Percentiles rank a stretch among this genome's conserved stretches.
These are phyloP conservation scores for Zygothrica quintamaculata DNA, from an alignment of 2,888 invertebrate species.

Conservation along the genomic window DNA sequence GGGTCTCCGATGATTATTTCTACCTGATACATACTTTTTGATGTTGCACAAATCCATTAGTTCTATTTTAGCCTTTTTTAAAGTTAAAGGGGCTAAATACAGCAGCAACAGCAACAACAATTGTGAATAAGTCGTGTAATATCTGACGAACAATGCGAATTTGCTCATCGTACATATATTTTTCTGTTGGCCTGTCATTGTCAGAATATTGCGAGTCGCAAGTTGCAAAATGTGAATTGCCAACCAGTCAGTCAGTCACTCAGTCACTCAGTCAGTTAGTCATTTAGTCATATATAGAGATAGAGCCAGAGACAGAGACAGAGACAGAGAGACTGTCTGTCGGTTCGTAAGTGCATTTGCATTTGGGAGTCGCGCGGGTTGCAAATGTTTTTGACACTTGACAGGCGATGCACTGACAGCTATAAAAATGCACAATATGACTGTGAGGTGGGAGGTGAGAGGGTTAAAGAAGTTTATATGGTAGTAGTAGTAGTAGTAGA, in stretches of 20 bases:
- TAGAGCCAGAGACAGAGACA: slow-evolving; percentile 4
- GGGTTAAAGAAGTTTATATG: too few species aligned
- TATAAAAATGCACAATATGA: slow-evolving; percentile 57
- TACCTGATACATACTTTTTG: too few species aligned
- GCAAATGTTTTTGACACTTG: slow-evolving; percentile 79
- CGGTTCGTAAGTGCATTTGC: slow-evolving; percentile 72
- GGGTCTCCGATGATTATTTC: too few species aligned
- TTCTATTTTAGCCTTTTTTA: too few species aligned
- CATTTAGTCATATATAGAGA: neutral
- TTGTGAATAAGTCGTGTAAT: slow-evolving; percentile 68
- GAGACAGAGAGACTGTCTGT: slow-evolving; percentile 9
- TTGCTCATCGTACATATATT: slow-evolving; percentile 57
- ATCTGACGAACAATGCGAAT: slow-evolving; percentile 70
- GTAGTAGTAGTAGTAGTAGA: too few species aligned
- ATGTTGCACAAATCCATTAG: too few species aligned
- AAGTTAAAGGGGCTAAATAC: too few species aligned
- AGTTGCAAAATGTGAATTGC: slow-evolving; percentile 45
- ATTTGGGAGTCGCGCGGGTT: slow-evolving; percentile 54
- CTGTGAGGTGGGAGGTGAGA: neutral
- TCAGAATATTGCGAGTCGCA: slow-evolving; percentile 49
- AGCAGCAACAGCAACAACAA: slow-evolving; percentile 28
- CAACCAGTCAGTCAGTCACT: slow-evolving; percentile 21
- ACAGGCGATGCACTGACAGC: slow-evolving; percentile 76
- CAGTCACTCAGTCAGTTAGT: slow-evolving; percentile 14
- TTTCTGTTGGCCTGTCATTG: slow-evolving; percentile 72